Conservation (phyloP, 2,888 invertebrate species). For the Seira ritae region DNA sequence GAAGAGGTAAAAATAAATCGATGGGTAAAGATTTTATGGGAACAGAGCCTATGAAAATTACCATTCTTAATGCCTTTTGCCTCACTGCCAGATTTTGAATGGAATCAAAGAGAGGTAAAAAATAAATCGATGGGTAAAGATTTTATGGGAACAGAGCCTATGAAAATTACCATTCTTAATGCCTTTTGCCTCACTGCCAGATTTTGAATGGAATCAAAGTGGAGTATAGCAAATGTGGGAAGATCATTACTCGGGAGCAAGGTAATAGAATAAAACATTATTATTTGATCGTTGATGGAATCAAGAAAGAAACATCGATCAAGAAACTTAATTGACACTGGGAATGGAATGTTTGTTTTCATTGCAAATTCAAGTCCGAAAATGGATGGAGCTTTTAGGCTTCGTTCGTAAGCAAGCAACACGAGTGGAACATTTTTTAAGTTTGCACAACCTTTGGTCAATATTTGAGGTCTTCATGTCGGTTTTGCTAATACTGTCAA, state of each 20-base stretch:
- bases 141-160: too few relatives aligned
- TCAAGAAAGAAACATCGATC: too few relatives aligned
- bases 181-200: too few relatives aligned
- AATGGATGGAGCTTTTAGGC: conserved; percentile 20
- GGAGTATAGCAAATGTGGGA: not conserved
- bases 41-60: too few relatives aligned
- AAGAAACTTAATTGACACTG: too few relatives aligned
- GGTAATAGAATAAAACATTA: too few relatives aligned
- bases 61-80: too few relatives aligned
- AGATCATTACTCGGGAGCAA: conserved; percentile 1
- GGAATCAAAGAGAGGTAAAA: conserved; percentile 28
- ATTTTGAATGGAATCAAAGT: conserved; percentile 30
- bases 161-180: too few relatives aligned
- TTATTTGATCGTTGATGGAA: too few relatives aligned
- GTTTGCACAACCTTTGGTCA: conserved; percentile 31
- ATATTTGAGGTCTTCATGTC: conserved; percentile 26
- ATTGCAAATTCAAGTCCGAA: not conserved
- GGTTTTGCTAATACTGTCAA: conserved; percentile 12
- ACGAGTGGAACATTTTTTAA: not conserved
- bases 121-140: too few relatives aligned
- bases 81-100: conserved; percentile 17
- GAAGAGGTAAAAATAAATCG: conserved; percentile 20
- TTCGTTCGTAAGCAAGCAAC: conserved; percentile 14
- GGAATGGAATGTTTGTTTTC: not conserved
- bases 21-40: too few relatives aligned